phyloP scores from a whole-genome alignment of 2,888 invertebrate species.

The Xestia sexstrigata region DNA sequence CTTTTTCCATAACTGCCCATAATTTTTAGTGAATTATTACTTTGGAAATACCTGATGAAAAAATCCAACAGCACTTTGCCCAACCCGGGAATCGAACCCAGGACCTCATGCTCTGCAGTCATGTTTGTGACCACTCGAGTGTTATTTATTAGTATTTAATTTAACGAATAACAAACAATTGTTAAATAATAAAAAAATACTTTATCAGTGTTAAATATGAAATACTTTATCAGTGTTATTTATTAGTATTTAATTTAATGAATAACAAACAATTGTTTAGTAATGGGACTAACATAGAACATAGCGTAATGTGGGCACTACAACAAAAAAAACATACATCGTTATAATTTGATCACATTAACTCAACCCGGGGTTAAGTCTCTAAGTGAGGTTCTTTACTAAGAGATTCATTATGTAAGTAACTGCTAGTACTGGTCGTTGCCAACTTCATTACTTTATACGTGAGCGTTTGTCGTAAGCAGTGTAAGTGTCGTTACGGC shows the following conservation, averaged over 20 bases:
- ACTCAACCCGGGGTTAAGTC: neutral
- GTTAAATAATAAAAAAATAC: neutral
- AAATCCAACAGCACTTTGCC: too few relatives aligned
- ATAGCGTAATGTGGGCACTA: neutral
- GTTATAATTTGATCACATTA: neutral
- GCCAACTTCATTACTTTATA: constrained; percentile 15
- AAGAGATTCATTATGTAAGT: neutral
- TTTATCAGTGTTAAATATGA: neutral
- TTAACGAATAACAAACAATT: neutral
- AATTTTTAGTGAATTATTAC: too few relatives aligned
- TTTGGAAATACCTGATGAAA: too few relatives aligned
- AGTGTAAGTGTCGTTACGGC: constrained; percentile 6
- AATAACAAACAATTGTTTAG: neutral
- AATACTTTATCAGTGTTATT: neutral
- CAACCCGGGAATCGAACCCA: too few relatives aligned
- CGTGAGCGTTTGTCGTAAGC: neutral
- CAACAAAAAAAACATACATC: neutral
- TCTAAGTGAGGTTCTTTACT: neutral
- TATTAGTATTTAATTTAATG: neutral
- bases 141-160: neutral
- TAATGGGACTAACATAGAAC: neutral
- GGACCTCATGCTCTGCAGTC: too few relatives aligned
- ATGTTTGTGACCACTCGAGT: neutral
- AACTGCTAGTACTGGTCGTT: neutral
- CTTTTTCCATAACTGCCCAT: neutral